Conservation (phyloP, 2,797 vertebrate genomes). For the Cheirogaleus major region DNA sequence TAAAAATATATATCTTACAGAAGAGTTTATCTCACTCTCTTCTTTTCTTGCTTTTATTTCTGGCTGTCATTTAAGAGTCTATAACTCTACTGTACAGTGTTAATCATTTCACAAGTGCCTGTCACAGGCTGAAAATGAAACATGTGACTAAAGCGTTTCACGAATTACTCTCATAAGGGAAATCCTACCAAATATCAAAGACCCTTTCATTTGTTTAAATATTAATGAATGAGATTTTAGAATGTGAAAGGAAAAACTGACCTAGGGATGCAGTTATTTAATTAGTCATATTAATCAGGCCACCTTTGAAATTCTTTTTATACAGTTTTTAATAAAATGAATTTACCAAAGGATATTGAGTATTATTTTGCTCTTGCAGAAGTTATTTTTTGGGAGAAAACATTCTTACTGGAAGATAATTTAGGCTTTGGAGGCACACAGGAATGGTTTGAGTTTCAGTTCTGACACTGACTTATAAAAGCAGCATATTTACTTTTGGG, state of each 20-base stretch:
- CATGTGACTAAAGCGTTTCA: neutral
- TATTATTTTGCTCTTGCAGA: slow-evolving; percentile 4
- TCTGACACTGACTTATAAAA: neutral
- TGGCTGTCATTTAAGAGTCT: slow-evolving; percentile 34
- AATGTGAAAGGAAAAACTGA: neutral
- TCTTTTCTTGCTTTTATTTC: slow-evolving; percentile 51
- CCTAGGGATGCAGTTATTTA: neutral
- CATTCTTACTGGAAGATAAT: neutral
- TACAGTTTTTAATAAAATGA: neutral
- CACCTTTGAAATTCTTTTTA: slow-evolving; percentile 22
- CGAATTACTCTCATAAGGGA: slow-evolving; percentile 15
- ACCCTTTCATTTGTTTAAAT: slow-evolving; percentile 24
- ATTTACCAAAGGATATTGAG: neutral
- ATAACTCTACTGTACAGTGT: neutral
- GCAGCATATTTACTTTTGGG: neutral
- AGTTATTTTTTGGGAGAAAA: neutral
- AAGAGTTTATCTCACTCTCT: neutral
- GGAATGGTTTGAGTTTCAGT: neutral
- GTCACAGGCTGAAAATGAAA: slow-evolving; percentile 42
- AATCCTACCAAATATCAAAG: neutral
- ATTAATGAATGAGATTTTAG: slow-evolving; percentile 35
- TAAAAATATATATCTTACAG: slow-evolving; percentile 32
- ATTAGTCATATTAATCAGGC: neutral
- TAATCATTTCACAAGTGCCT: slow-evolving; percentile 25
- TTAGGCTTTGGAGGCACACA: neutral